phyloP scores from a whole-genome alignment of 1,140 invertebrate species.

The Apis cerana region DNA sequence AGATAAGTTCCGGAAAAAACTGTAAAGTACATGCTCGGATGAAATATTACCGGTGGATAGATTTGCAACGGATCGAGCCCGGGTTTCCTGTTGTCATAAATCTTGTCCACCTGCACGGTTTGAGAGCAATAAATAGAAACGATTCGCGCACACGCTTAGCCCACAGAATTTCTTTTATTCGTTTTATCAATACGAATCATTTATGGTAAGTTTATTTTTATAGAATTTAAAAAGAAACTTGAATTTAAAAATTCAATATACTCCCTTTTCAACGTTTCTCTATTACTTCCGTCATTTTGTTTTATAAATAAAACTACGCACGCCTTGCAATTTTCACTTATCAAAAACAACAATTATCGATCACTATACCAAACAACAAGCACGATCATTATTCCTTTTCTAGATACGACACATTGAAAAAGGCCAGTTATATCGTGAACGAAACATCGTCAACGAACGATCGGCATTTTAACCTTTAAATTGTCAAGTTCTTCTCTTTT shows the following conservation, averaged over 20 bases:
- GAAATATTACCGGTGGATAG: slow-evolving; percentile 61
- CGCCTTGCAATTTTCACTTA: neutral
- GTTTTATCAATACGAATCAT: neutral
- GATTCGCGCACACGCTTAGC: slow-evolving; percentile 13
- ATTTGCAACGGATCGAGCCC: slow-evolving; percentile 60
- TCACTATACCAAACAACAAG: neutral
- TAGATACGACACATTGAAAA: neutral
- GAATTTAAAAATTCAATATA: neutral
- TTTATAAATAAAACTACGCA: neutral
- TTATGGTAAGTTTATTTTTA: neutral
- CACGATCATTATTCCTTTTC: slow-evolving; percentile 6
- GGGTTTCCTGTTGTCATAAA: slow-evolving; percentile 59
- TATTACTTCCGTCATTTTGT: neutral
- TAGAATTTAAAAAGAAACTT: too few relatives aligned
- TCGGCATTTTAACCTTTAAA: slow-evolving; percentile 19
- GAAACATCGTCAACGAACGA: slow-evolving; percentile 46
- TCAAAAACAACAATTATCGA: neutral
- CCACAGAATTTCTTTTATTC: slow-evolving; percentile 41
- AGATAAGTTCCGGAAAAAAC: slow-evolving; percentile 54
- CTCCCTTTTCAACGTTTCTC: neutral
- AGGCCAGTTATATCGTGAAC: slow-evolving; percentile 12
- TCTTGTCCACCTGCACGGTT: slow-evolving; percentile 49
- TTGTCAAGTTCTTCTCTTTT: slow-evolving; percentile 14
- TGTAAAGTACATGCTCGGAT: slow-evolving; percentile 58
- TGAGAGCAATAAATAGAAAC: slow-evolving; percentile 52